Evolutionary conservation across 2,113 vertebrate species (phyloP).

Genomic region (Tor tambroides): DNA sequence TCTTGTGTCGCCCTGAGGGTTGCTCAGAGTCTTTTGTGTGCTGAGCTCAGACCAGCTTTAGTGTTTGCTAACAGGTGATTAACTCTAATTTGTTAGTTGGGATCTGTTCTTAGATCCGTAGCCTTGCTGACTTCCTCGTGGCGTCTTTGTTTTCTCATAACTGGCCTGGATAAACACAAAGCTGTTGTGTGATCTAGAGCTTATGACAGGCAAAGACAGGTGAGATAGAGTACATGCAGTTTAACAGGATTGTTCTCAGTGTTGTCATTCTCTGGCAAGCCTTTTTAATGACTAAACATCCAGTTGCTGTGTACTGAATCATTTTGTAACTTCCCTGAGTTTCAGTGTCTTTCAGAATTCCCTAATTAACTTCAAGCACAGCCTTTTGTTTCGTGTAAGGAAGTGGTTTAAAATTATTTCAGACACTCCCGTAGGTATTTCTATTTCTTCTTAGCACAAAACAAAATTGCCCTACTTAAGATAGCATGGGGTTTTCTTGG

Average conservation of each 20-base stretch:
- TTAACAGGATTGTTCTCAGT: conserved; percentile 4
- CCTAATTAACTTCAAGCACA: not conserved
- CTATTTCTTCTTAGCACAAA: not conserved
- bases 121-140: not conserved
- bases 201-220: not conserved
- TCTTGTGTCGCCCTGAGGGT: not conserved
- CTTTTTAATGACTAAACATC: not conserved
- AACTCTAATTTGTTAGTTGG: not conserved
- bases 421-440: not conserved
- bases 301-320: not conserved
- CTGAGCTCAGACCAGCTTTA: not conserved
- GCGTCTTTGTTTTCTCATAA: not conserved
- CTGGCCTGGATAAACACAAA: not conserved
- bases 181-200: not conserved
- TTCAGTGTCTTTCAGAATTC: not conserved
- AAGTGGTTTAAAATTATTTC: not conserved
- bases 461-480: not conserved
- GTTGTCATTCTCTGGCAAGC: not conserved
- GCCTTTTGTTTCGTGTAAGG: not conserved
- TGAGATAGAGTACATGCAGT: not conserved
- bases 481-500: not conserved
- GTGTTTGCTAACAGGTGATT: not conserved
- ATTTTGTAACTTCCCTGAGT: not conserved
- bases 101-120: not conserved
- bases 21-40: not conserved